These are phyloP conservation scores for Pitangus sulphuratus DNA, from an alignment of 2,797 vertebrate genomes.

Conservation along the genomic window DNA sequence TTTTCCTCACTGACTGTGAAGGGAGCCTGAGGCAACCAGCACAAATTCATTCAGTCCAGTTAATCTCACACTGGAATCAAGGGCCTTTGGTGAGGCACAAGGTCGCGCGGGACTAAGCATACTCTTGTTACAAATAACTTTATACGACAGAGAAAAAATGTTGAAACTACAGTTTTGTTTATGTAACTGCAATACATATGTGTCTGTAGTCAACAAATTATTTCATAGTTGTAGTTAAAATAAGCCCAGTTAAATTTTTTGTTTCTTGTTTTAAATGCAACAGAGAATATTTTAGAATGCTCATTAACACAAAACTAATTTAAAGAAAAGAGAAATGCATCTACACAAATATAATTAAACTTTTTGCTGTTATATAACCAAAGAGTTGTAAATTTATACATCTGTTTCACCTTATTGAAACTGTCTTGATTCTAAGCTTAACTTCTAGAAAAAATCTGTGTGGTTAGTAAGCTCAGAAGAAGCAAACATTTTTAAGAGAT, in stretches of 20 bases:
- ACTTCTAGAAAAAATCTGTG: not conserved
- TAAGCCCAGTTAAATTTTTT: not conserved
- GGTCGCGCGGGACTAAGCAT: not conserved
- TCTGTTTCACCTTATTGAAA: not conserved
- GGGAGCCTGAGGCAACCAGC: slow-evolving; percentile 29
- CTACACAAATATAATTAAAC: not conserved
- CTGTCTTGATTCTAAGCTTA: not conserved
- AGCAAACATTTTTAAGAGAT: not conserved
- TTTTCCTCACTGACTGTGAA: slow-evolving; percentile 13
- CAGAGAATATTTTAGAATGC: not conserved
- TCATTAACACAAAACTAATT: not conserved
- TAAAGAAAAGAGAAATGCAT: not conserved
- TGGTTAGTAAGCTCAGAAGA: not conserved
- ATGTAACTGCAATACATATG: not conserved
- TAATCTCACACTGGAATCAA: not conserved
- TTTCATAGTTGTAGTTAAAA: not conserved
- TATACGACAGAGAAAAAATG: not conserved
- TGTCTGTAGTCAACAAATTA: rapidly evolving
- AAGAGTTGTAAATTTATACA: not conserved
- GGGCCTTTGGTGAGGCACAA: not conserved
- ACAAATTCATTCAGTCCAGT: not conserved
- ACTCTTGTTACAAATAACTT: not conserved
- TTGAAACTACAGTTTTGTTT: not conserved
- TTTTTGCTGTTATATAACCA: not conserved
- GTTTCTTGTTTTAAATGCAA: not conserved